Conservation (phyloP, 2,888 invertebrate species). For the Antheraea yamamai region DNA sequence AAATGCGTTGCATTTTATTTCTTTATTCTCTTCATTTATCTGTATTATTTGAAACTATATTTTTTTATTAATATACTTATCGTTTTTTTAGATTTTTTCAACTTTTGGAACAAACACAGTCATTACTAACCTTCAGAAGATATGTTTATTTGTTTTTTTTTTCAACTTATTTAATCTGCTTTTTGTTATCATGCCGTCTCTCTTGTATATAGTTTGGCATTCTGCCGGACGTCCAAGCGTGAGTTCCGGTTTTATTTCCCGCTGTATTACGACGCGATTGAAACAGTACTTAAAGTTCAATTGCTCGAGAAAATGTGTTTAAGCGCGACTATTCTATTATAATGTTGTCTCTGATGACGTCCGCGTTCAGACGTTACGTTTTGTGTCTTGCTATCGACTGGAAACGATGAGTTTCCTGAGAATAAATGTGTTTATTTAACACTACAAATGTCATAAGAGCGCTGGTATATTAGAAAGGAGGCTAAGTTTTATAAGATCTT, state of each 20-base stretch:
- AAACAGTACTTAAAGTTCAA: slow-evolving; percentile 38
- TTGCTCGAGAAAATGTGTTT: slow-evolving; percentile 36
- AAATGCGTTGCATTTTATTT: not conserved
- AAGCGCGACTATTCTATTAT: slow-evolving; percentile 19
- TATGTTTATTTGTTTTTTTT: not conserved
- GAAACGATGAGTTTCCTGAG: not conserved
- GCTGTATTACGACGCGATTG: slow-evolving; percentile 24
- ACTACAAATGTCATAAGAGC: not conserved
- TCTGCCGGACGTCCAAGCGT: slow-evolving; percentile 37
- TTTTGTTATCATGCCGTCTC: not conserved
- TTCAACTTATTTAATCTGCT: not conserved
- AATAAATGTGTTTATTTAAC: not conserved
- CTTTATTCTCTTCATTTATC: not conserved
- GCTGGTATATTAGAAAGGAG: not conserved
- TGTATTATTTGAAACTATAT: not conserved
- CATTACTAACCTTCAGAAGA: too few species aligned
- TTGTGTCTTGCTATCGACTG: not conserved
- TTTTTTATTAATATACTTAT: too few species aligned
- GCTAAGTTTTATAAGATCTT: not conserved
- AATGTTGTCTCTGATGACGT: slow-evolving; percentile 15
- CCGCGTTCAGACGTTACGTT: not conserved
- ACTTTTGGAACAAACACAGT: too few species aligned
- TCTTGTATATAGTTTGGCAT: slow-evolving; percentile 32
- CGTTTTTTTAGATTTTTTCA: too few species aligned
- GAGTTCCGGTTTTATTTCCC: slow-evolving; percentile 38